Evolutionary conservation across 1,140 invertebrate species (phyloP).

Genomic region (Drosophila repletoides): DNA sequence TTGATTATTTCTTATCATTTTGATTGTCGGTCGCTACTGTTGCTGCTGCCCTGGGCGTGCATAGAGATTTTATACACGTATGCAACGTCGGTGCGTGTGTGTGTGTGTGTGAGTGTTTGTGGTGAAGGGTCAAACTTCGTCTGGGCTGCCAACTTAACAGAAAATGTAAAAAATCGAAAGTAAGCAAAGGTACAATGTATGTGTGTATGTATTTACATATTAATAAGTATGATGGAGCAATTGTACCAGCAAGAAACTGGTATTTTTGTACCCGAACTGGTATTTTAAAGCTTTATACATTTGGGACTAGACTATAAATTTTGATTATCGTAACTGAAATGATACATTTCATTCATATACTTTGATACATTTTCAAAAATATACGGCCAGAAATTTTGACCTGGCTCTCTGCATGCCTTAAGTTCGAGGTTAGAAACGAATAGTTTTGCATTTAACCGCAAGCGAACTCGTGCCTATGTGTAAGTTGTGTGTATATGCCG

Average conservation of each 20-base stretch:
- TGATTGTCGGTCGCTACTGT: too few relatives aligned
- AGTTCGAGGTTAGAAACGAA: slow-evolving; percentile 69
- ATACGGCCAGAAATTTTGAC: too few relatives aligned
- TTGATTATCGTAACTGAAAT: too few relatives aligned
- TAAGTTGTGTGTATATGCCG: slow-evolving; percentile 2
- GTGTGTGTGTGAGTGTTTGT: background rate
- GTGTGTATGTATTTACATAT: background rate
- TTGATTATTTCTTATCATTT: slow-evolving; percentile 47
- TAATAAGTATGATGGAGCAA: background rate
- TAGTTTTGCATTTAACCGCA: slow-evolving; percentile 31
- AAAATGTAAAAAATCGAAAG: slow-evolving; percentile 14
- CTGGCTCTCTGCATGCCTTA: slow-evolving; percentile 11
- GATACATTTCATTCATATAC: too few relatives aligned
- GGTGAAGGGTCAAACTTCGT: background rate
- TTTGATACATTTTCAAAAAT: too few relatives aligned
- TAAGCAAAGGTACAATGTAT: background rate
- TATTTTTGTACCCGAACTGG: too few relatives aligned
- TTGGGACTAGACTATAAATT: too few relatives aligned
- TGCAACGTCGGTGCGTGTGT: background rate
- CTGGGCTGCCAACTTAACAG: background rate
- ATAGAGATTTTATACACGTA: background rate
- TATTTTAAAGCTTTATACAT: too few relatives aligned
- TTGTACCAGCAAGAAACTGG: too few relatives aligned
- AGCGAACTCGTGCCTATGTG: slow-evolving; percentile 24
- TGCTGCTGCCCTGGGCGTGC: background rate